These are phyloP conservation scores for Lymantria dispar DNA, from an alignment of 2,888 invertebrate genomes.

Conservation along the genomic window DNA sequence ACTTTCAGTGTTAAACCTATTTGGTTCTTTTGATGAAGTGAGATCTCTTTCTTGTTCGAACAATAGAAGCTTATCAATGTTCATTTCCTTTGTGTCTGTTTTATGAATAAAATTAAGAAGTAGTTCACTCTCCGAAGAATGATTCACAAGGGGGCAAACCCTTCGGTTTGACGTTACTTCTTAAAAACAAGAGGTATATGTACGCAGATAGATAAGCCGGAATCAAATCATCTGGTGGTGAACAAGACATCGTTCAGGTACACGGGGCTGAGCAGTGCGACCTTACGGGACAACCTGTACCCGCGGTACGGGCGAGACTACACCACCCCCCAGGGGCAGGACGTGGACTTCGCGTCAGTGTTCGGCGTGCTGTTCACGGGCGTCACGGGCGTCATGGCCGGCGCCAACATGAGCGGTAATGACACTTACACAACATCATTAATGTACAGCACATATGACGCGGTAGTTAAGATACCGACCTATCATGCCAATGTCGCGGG, in stretches of 20 bases:
- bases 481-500: no score
- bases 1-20: no score
- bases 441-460: no score
- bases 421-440: constrained; percentile 9
- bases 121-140: no score
- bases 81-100: no score
- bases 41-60: no score
- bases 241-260: constrained; percentile 82
- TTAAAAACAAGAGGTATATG: not conserved
- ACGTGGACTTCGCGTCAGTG: constrained; percentile 94
- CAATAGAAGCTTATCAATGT: no score
- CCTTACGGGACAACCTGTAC: constrained; percentile 90
- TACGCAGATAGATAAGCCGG: constrained; percentile 88
- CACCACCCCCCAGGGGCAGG: constrained; percentile 84
- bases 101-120: no score
- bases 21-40: no score
- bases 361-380: constrained; percentile 99
- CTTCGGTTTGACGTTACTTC: no score
- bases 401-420: constrained; percentile 98
- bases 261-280: constrained; percentile 89
- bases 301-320: constrained; percentile 90
- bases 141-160: no score
- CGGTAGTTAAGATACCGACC: no score
- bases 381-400: constrained; percentile 99
- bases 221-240: constrained; percentile 84